Base-by-base conservation (phyloP, 1,140 invertebrate species). In the Nephotettix cincticeps region DNA sequence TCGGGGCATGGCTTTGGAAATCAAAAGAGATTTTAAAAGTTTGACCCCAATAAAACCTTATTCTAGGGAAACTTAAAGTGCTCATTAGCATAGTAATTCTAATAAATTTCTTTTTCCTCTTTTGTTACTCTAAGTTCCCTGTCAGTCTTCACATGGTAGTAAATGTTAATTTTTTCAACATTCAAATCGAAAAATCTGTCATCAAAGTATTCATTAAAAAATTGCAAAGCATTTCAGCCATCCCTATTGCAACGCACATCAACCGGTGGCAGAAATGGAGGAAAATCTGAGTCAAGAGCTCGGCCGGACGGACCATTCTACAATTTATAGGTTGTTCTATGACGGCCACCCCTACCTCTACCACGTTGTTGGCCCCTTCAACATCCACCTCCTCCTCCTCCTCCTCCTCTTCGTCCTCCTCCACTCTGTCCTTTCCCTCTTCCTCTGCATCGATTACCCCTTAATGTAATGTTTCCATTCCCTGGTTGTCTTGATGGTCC, bases 141-240 rank as follows among this genome's bases (percentile, higher is more conserved):
- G 25, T n/a, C 51, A 30, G 28, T 3, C n/a, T 11, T 36, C 23
- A 21, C 56, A 27, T 51, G 28, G 40, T 32, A 61, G 32, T 14
- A 64, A 40, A 64, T 30, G 28, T 56, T 40, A 29, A 28, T 70
- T 40, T 70, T 27, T 28, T 61, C 32, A 40, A 21, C 63, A 19
- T 43, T 64, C 43, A 29, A 36, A 21, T 71, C 21, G 17, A 71
- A 66, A 71, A 71, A 71, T 21, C 30, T 43, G 21, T 71, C 69
- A 36, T 56, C 47, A 6, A 70, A 70, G 40, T 70, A 23, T 45
- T 45, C 61, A 27, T 66, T 19, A 28, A 71, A 71, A 29, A 66
- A 71, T 28, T 25, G 25, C 17, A 68, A 21, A 13, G 67, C 29
- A 40, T 68, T 30, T 45, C 67, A 68, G 25, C 67, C 43, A 47